Base-by-base conservation (phyloP, 2,888 invertebrate species). In the Oscheius sp. region DNA sequence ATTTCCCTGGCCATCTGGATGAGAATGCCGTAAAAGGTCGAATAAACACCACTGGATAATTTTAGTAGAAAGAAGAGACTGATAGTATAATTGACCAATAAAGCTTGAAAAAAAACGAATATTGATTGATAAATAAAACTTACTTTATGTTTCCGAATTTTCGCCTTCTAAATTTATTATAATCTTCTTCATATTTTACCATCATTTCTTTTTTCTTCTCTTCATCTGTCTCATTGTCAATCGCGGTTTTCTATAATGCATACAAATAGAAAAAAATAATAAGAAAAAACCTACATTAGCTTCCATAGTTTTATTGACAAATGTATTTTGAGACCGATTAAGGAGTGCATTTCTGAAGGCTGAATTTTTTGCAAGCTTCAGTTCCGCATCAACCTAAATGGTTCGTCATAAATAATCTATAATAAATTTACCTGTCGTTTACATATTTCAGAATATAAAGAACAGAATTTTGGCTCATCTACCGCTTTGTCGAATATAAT, bases 61-160 rank as follows among this genome's bases (percentile, higher is more conserved):
- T 35, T 79, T 76, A n/a, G 75, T 72, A 7, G 79, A 78, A 5
- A 85, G 61, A 18, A 85, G 75, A 0, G 64, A 25, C 35, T 81
- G 73, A 6, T 78, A 64, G 70, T 76, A 86, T 25, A 86, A 74
- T 59, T 84, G 77, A 12, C 84, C 84, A 68, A 86, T 85, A 75
- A 85, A 86, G 9, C 83, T 82, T 72, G 45, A 80, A 58, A 41
- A 63, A 66, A 35, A 21, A 25, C n/a, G 23, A 13, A 18, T 41
- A 58, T 43, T 46, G 2, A 64, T 53, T 6, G 3, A 35, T 35
- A 35, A 9, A 35, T 35, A 9, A 35, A 23, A 46, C 71, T 43
- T 59, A 83, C 74, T 78, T 82, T 75, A 86, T 85, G 59, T 83
- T 85, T 77, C 86, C 86, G 68, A 86, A 81, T 72, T 82, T 84